Base-by-base conservation (phyloP, 2,113 vertebrate genomes). In the Nansenia antarctica region DNA sequence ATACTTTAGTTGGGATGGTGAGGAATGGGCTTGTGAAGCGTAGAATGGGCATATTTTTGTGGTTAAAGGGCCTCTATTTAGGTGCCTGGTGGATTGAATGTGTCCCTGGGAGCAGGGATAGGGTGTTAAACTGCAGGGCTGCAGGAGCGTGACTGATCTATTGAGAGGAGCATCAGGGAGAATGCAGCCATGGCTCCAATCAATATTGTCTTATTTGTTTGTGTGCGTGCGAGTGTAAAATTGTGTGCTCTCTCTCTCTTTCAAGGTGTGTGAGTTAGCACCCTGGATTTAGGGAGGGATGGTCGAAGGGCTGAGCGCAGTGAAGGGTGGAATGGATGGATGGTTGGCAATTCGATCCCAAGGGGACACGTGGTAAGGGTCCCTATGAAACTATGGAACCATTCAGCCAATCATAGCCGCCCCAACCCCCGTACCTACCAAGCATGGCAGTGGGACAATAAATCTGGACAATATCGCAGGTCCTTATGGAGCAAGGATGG, bases 171-270 rank as follows among this genome's bases (percentile, higher is more conserved):
- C 74, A 80, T 84, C 85, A 76, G 71, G 76, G 82, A 79, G 74
- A 85, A 86, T 69, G 81, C 76, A 78, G 71, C 78, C 75, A 20
- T 53, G 75, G 70, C 77, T 67, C 76, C 70, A 74, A 85, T 92
- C 90, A 83, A 87, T 88, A 89, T 63, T 1, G 31, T 62, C 81
- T 85, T 78, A 87, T 89, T 90, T 90, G 85, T 89, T 85, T 85
- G 82, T 87, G 87, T 82, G 86, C 86, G 79, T 62, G 18, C 69
- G 42, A 83, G 82, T 78, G 82, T 87, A 86, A 84, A 88, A 90
- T 87, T 84, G 80, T 77, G 72, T 35, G 73, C 64, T 52, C n/a
- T 52, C 29, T 76, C 63, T 78, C 71, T 62, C 54, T 75, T 79
- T 82, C 66, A 35, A 70, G 65, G 78, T 72, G 76, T 69, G 72